Conservation (phyloP, 2,888 invertebrate species). For the Mechanitis mazaeus region DNA sequence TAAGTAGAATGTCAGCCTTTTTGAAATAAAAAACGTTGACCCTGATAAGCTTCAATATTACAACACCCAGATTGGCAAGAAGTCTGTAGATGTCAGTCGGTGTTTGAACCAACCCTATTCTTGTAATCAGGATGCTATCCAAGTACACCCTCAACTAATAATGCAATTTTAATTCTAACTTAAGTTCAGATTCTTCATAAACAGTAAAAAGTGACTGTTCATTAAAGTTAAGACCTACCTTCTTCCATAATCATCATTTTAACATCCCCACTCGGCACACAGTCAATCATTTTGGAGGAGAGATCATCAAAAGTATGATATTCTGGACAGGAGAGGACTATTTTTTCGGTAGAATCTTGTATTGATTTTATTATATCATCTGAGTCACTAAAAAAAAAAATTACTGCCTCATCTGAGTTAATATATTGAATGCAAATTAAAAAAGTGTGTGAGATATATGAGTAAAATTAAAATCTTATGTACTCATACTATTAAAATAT, state of each 20-base stretch:
- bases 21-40: no score
- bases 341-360: slow-evolving; percentile 44
- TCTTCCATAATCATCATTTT: slow-evolving; percentile 63
- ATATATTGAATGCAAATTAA: neutral
- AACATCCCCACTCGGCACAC: slow-evolving; percentile 53
- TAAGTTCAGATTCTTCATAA: no score
- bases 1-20: no score
- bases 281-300: slow-evolving; percentile 56
- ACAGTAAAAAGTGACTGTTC: neutral
- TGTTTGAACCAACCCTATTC: no score
- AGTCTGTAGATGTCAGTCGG: no score
- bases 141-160: no score
- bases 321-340: slow-evolving; percentile 56
- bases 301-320: slow-evolving; percentile 58
- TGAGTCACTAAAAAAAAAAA: slow-evolving; percentile 40
- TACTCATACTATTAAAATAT: neutral
- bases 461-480: neutral
- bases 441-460: neutral
- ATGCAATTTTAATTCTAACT: no score
- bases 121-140: no score
- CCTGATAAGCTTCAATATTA: no score
- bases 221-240: slow-evolving; percentile 38
- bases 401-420: neutral
- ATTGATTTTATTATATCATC: slow-evolving; percentile 50
- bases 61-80: no score